Base-by-base conservation (phyloP, 2,113 vertebrate genomes). In the Etia nguti region DNA sequence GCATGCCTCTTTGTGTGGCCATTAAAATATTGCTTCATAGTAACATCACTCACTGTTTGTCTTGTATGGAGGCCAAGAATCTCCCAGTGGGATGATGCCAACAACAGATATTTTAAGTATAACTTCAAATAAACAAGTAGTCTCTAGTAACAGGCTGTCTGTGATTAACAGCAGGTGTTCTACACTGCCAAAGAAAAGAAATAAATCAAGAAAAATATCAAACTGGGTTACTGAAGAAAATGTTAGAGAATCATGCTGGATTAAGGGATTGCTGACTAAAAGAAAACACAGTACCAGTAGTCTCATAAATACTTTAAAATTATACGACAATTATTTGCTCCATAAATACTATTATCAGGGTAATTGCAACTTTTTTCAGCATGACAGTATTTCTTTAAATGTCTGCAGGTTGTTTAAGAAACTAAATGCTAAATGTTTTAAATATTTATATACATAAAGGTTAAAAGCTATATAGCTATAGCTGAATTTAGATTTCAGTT, bases 141-240 rank as follows among this genome's bases (percentile, higher is more conserved):
- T 41, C n/a, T 88, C 62, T 82, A 62, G 89, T 82, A 57, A 87
- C 36, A 81, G 13, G 2, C 38, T 20, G 62, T 34, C 57, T 91
- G 70, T 89, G 77, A 87, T 89, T 57, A 87, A 65, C 90, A 90
- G 84, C 87, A 85, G 87, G 80, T 79, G 80, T 82, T 90, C 70
- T 31, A 24, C 6, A 56, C 5, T 68, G 65, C 59, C 68, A 88
- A 46, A 57, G 57, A 34, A 68, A 54, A 50, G 77, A 13, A 48
- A 73, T 57, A 84, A 26, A 84, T 82, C 31, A 75, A 77, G 20
- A 16, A 43, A 50, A 70, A 24, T 80, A 10, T 41, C 13, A 85
- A 91, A 85, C 18, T 80, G 48, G 80, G 79, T 59, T 54, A 56
- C 0, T 31, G 46, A 56, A 81, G 34, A 52, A 86, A 86, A 83